A percentile compares a stretch with the other conserved stretches of the same genome.
phyloP scores from a whole-genome alignment of 1,140 invertebrate genomes.

The Bombus cullumanus region DNA sequence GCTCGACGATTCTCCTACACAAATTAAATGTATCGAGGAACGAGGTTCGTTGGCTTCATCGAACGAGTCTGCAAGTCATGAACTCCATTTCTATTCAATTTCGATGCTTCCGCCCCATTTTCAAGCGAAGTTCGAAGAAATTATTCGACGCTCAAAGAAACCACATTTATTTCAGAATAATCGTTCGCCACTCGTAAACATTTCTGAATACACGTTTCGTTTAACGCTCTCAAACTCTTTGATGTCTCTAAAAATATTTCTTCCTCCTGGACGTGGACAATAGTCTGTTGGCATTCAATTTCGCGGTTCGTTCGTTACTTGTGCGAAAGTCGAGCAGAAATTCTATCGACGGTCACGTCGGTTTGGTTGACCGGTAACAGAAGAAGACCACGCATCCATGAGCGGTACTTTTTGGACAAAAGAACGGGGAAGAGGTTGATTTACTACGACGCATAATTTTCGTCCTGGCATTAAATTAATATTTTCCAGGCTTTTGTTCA shows the following conservation, averaged over 20 bases:
- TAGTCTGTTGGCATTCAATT: not conserved
- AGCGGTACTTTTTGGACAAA: constrained; percentile 45
- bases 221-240: too few relatives aligned
- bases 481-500: constrained; percentile 54
- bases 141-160: not conserved
- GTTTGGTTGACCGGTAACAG: constrained; percentile 37
- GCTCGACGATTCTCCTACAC: not conserved
- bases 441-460: constrained; percentile 58
- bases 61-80: not conserved
- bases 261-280: not conserved
- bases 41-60: too few relatives aligned
- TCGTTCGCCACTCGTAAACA: too few relatives aligned
- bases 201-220: too few relatives aligned
- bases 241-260: not conserved
- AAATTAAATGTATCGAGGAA: not conserved
- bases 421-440: constrained; percentile 40
- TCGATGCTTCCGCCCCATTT: too few relatives aligned
- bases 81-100: not conserved
- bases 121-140: not conserved
- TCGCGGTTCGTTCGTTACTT: not conserved
- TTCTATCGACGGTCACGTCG: constrained; percentile 14
- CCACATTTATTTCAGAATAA: too few relatives aligned
- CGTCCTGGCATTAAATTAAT: constrained; percentile 62
- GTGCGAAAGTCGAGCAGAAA: not conserved
- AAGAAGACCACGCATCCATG: constrained; percentile 25